Conservation (phyloP, 2,888 invertebrate species). For the Caradrina kadenii region DNA sequence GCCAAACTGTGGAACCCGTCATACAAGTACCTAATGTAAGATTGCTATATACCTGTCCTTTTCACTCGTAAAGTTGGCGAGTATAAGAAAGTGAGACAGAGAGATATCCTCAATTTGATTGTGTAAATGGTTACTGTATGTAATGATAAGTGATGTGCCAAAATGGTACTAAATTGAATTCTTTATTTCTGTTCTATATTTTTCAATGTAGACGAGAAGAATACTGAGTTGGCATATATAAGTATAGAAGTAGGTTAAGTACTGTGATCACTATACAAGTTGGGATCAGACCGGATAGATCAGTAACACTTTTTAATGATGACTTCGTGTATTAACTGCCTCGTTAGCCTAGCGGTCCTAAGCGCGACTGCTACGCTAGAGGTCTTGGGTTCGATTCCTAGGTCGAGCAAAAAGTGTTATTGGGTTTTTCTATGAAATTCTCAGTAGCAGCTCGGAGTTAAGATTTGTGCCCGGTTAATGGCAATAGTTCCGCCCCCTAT, state of each 20-base stretch:
- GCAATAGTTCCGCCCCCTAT: too few species aligned
- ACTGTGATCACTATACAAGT: too few species aligned
- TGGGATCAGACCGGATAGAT: too few species aligned
- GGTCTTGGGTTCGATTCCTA: too few species aligned
- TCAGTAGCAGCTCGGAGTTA: too few species aligned
- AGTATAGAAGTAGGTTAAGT: not conserved
- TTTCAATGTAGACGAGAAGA: not conserved
- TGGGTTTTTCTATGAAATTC: too few species aligned
- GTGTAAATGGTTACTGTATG: conserved; percentile 2
- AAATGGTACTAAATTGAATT: conserved; percentile 5
- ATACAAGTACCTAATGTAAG: conserved; percentile 27
- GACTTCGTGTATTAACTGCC: too few species aligned
- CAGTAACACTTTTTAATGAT: too few species aligned
- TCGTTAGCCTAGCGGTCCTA: too few species aligned
- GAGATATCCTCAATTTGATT: conserved; percentile 23
- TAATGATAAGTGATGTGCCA: conserved; percentile 16
- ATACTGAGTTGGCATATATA: not conserved
- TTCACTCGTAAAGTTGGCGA: not conserved
- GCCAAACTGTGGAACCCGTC: conserved; percentile 30
- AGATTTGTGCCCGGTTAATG: too few species aligned
- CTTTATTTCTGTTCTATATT: conserved; percentile 10
- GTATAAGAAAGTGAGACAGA: conserved; percentile 17
- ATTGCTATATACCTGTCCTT: conserved; percentile 23
- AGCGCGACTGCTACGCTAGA: too few species aligned
- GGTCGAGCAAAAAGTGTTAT: too few species aligned